These are phyloP conservation scores for Stenichneumon culpator DNA, from an alignment of 2,888 invertebrate species.

Conservation along the genomic window DNA sequence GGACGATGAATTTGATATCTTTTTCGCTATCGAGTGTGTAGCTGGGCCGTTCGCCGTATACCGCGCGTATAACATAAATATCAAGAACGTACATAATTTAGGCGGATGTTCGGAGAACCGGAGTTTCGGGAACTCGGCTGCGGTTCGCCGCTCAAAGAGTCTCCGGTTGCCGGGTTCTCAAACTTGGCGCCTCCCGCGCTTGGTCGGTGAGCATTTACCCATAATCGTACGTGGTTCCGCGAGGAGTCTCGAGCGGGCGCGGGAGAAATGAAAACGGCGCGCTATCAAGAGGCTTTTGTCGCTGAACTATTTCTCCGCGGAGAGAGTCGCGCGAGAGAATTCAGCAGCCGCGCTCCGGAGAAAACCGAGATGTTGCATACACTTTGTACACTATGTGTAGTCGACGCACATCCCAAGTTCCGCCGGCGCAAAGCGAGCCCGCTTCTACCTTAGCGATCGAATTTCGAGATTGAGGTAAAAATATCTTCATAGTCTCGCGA, in stretches of 20 bases:
- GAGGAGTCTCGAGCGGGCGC: slow-evolving; percentile 6
- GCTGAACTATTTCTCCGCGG: slow-evolving; percentile 55
- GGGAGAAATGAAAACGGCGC: slow-evolving; percentile 50
- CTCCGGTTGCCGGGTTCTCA: slow-evolving; percentile 33
- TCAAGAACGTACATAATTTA: slow-evolving; percentile 12
- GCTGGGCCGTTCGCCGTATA: too few species aligned
- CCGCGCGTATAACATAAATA: background rate
- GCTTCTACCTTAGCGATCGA: slow-evolving; percentile 49
- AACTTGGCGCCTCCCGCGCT: slow-evolving; percentile 45
- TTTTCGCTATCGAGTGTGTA: too few species aligned
- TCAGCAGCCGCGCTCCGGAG: slow-evolving; percentile 32
- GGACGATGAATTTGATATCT: too few species aligned
- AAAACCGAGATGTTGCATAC: slow-evolving; percentile 2
- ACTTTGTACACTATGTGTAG: background rate
- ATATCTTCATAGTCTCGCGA: slow-evolving; percentile 56
- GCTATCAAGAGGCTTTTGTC: slow-evolving; percentile 47
- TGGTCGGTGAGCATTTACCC: slow-evolving; percentile 24
- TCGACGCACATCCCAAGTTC: background rate
- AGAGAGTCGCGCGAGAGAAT: slow-evolving; percentile 47
- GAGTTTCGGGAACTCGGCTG: slow-evolving; percentile 71
- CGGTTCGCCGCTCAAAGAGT: slow-evolving; percentile 76
- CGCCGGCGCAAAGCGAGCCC: slow-evolving; percentile 12
- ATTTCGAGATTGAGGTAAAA: slow-evolving; percentile 53
- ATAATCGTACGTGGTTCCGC: slow-evolving; percentile 34
- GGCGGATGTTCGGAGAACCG: slow-evolving; percentile 41